Base-by-base conservation (phyloP, 2,797 vertebrate genomes). In the Epinephelus coioides region DNA sequence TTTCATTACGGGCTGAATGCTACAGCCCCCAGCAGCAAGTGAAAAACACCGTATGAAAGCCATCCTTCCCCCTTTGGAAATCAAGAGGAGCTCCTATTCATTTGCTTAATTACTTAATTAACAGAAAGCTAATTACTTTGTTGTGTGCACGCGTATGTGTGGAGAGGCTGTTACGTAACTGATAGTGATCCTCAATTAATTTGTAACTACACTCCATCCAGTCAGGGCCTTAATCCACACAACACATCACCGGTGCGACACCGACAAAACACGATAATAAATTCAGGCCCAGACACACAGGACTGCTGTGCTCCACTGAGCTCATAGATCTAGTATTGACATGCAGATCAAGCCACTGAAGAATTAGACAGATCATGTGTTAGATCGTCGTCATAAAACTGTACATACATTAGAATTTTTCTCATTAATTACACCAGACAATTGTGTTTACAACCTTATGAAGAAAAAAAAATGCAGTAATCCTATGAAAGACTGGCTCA, bases 81-180 rank as follows among this genome's bases (percentile, higher is more conserved):
- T 88, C 70, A 88, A 89, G 87, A 92, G 90, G 85, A 86, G 89
- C 92, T 91, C 86, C 92, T 88, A 87, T 95, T 95, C 93, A 95
- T 95, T 94, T 92, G 94, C 90, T 94, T 94, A 95, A 96, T 95
- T 94, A 94, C 91, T 93, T 94, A 93, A 96, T 96, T 96, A 95
- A 94, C 94, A 94, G 87, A 91, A 89, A 87, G 94, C 94, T 95
- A 95, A 96, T 96, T 94, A 95, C 94, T 94, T 91, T 91, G 89
- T 91, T 95, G 86, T 94, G 87, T 91, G 91, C 89, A 79, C 34
- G 77, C 73, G 51, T 85, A 81, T 85, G 74, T 82, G 86, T 91
- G 87, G 86, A 93, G 92, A 92, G 89, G 77, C 84, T 87, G 89
- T 94, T 94, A 92, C 82, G 69, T 94, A 94, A 95, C 82, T 71